Percentiles rank a stretch among this genome's conserved stretches.
Evolutionary conservation across 2,888 invertebrate species (phyloP).

Genomic region (Andrena marginata): DNA sequence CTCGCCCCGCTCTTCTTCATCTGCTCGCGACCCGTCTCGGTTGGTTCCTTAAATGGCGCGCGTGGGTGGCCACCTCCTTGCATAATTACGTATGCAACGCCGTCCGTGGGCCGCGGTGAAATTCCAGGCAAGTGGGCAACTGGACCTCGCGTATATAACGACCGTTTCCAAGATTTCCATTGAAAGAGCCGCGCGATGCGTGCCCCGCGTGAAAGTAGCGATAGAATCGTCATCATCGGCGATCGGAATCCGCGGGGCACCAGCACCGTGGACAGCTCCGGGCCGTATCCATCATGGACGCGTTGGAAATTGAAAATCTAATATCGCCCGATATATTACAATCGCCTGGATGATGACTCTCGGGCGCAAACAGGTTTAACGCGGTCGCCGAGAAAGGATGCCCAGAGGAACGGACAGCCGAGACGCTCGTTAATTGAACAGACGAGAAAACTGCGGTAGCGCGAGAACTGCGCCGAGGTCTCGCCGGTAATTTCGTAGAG

Average conservation of each 20-base stretch:
- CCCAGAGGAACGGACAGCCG: conserved; percentile 9
- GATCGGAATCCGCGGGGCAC: background rate
- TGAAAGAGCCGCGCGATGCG: conserved; percentile 23
- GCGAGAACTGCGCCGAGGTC: conserved; percentile 9
- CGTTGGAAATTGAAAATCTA: conserved; percentile 42
- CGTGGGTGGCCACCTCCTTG: conserved; percentile 78
- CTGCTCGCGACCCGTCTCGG: conserved; percentile 56
- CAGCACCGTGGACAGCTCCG: background rate
- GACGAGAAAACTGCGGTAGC: conserved; percentile 45
- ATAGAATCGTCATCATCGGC: conserved; percentile 12
- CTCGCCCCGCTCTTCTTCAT: conserved; percentile 30
- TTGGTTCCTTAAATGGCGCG: conserved; percentile 66
- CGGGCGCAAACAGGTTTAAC: conserved; percentile 34
- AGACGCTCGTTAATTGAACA: conserved; percentile 21
- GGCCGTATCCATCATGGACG: background rate
- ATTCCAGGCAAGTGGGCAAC: conserved; percentile 65
- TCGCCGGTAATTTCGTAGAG: conserved; percentile 36
- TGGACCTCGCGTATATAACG: conserved; percentile 50
- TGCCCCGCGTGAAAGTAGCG: conserved; percentile 45
- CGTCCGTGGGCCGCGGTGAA: conserved; percentile 48
- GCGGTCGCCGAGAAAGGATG: conserved; percentile 2
- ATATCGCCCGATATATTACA: conserved; percentile 20
- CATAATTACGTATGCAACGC: conserved; percentile 70
- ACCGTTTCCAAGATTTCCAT: conserved; percentile 49
- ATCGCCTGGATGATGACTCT: background rate